Evolutionary conservation across 2,797 vertebrate genomes (phyloP).

Genomic region (Micromesistius poutassou): DNA sequence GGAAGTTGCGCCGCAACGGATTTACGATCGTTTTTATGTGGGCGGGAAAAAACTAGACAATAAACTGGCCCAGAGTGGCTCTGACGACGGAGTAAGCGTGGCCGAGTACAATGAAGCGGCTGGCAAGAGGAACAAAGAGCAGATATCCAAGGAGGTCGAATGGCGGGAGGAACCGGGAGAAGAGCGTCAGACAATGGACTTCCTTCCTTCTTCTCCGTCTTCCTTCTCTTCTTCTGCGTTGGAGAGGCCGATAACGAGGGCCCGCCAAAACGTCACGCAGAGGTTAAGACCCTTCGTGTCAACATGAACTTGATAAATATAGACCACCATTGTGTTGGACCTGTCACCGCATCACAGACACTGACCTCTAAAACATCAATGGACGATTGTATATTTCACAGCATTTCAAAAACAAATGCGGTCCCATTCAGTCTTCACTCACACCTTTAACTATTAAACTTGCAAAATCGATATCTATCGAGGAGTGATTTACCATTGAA

Average conservation of each 20-base stretch:
- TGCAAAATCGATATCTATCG: not conserved
- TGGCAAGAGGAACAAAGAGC: conserved; percentile 21
- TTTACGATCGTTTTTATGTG: not conserved
- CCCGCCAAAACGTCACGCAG: conserved; percentile 3
- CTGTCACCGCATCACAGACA: not conserved
- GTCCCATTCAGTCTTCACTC: not conserved
- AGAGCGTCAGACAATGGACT: conserved; percentile 58
- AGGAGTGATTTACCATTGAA: not conserved
- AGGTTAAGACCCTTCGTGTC: not conserved
- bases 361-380: not conserved
- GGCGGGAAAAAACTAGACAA: not conserved
- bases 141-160: conserved; percentile 18
- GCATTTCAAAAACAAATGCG: not conserved
- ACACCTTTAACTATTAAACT: not conserved
- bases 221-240: conserved; percentile 13
- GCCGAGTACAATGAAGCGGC: conserved; percentile 10
- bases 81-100: not conserved
- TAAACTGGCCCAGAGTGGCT: not conserved
- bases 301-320: not conserved
- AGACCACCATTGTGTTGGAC: not conserved
- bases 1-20: not conserved
- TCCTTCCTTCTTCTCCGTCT: conserved; percentile 56
- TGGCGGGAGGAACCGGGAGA: conserved; percentile 23
- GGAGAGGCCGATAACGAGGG: conserved; percentile 30
- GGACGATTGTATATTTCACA: not conserved